Base-by-base conservation (phyloP, 2,113 vertebrate species). In the Himantopus leucocephalus region DNA sequence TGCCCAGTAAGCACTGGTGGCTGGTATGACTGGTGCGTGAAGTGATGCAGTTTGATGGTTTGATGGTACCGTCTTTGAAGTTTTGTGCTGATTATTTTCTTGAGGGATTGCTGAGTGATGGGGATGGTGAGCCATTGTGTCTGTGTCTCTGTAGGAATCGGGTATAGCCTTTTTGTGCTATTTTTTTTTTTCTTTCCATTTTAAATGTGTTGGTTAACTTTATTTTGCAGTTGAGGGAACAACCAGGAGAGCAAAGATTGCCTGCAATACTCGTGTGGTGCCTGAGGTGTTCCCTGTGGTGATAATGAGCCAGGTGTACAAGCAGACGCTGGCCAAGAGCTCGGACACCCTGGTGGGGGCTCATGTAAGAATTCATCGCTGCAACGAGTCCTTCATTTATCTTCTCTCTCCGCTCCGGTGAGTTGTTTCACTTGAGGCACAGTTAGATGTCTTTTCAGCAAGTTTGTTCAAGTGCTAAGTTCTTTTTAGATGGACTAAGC, bases 361-460 rank as follows among this genome's bases (percentile, higher is more conserved):
- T 71, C 99, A 99, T 8, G 78, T 99, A 64, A 99, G 99, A 81
- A 98, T 99, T 93, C 99, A 99, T 97, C 97, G 98, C 53, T 99
- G 99, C 97, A 98, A 98, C 0, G 98, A 99, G 34, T 98, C 99
- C 85, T 99, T 99, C 95, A 99, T 99, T 62, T 99, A 99, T 94
- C 98, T 99, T 5, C 98, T 99, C 5, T 99, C 99, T 30, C 99
- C 99, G 12, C 98, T 99, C 96, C 98, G 99, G 99, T 99, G 95
- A 97, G 97, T 43, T 56, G 13, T 8, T 19, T 75, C 68, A 86
- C 48, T 50, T 52, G 78, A 26, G 43, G 14, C 37, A 62, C 59
- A 48, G 52, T 63, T 58, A 35, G 29, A 10, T 74, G 68, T 79
- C 53, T 45, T 71, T 91, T 78, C 72, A 68, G 37, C 32, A 21